A percentile compares a stretch with the other conserved stretches of the same genome.
Evolutionary conservation across 2,113 vertebrate genomes (phyloP).

Genomic region (Steatornis caripensis): DNA sequence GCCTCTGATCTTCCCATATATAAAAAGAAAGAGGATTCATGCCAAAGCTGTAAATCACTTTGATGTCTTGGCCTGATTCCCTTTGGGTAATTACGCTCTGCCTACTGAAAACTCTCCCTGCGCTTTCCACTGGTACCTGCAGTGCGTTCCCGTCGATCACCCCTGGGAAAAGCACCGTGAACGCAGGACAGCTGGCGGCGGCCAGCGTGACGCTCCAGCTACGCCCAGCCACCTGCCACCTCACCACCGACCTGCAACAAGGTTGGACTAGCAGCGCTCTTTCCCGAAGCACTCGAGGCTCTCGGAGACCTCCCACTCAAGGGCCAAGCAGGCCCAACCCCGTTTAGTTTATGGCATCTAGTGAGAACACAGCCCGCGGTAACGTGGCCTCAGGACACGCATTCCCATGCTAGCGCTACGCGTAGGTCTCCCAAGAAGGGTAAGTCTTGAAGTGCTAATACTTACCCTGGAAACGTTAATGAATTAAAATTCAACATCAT

Average conservation of each 20-base stretch:
- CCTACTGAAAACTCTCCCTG: neutral
- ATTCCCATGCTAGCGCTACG: neutral
- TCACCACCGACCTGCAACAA: neutral
- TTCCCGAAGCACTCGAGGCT: rapidly evolving
- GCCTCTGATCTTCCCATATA: slow-evolving; percentile 24
- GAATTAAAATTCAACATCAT: neutral
- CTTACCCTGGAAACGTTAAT: neutral
- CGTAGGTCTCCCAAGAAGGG: neutral
- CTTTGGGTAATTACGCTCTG: slow-evolving; percentile 33
- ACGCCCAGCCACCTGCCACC: neutral
- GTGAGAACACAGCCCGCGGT: neutral
- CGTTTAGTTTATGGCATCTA: neutral
- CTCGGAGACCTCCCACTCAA: neutral
- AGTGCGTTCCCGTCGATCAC: neutral
- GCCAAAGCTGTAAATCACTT: slow-evolving; percentile 53
- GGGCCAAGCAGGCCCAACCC: neutral
- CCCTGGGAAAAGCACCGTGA: neutral
- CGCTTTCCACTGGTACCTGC: neutral
- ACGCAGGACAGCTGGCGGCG: neutral
- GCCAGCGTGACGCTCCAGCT: neutral
- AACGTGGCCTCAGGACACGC: neutral
- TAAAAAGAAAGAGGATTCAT: slow-evolving; percentile 26
- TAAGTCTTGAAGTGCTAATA: neutral
- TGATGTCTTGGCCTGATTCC: slow-evolving; percentile 59
- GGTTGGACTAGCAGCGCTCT: neutral